Evolutionary conservation across 1,140 invertebrate genomes (phyloP).

Genomic region (Himalopsyche phryganea): DNA sequence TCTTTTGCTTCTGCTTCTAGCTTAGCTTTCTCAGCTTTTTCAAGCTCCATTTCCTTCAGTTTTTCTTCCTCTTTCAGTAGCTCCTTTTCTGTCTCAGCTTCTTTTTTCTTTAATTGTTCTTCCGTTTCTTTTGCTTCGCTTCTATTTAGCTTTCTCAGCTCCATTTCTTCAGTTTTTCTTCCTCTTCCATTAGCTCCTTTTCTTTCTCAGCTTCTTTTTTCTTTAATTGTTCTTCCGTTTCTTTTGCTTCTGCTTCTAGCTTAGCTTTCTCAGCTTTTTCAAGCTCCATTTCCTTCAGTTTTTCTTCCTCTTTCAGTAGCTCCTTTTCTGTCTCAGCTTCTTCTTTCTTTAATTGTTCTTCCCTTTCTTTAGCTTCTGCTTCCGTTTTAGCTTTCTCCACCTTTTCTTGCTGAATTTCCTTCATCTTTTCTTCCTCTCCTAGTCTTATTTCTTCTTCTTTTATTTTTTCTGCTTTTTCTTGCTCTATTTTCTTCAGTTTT

Average conservation of each 20-base stretch:
- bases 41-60: slow-evolving; percentile 14
- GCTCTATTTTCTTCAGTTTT: background rate
- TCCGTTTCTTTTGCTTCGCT: slow-evolving; percentile 1
- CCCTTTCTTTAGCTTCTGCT: slow-evolving; percentile 26
- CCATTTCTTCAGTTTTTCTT: slow-evolving; percentile 4
- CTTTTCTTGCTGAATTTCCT: slow-evolving; percentile 32
- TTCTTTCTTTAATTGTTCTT: slow-evolving; percentile 17
- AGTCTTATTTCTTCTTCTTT: slow-evolving; percentile 26
- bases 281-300: slow-evolving; percentile 6
- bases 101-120: background rate
- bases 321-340: slow-evolving; percentile 3
- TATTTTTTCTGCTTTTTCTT: slow-evolving; percentile 1
- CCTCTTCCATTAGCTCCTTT: slow-evolving; percentile 6
- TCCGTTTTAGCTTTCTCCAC: slow-evolving; percentile 32
- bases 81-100: background rate
- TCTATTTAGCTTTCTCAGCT: slow-evolving; percentile 5
- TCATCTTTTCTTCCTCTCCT: slow-evolving; percentile 8
- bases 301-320: slow-evolving; percentile 3
- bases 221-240: background rate
- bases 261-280: background rate
- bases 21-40: background rate
- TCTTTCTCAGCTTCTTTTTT: slow-evolving; percentile 20
- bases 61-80: background rate
- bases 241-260: slow-evolving; percentile 4
- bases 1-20: slow-evolving; percentile 22